Conservation (phyloP, 23 tunicate species). For the Pegea sp. region DNA sequence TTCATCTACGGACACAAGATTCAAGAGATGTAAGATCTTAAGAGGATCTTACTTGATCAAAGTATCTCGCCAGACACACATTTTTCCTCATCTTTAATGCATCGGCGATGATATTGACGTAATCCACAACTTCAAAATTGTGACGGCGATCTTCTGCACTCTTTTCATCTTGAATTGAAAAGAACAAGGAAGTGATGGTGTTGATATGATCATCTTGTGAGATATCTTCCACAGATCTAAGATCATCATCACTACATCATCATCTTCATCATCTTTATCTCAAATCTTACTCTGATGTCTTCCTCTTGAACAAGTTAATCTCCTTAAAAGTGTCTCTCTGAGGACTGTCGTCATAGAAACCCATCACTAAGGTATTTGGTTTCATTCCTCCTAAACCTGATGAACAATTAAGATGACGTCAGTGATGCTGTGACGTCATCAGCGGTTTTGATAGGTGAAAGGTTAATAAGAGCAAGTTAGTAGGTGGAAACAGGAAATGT, state of each 20-base stretch:
- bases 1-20: background rate
- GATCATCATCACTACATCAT: background rate
- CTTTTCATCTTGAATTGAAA: background rate
- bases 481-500: too few species aligned
- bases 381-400: constrained; percentile 99
- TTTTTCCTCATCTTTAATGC: constrained; percentile 67
- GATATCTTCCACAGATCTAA: background rate
- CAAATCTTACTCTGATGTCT: constrained; percentile 3
- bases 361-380: constrained; percentile 87
- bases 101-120: constrained; percentile 54
- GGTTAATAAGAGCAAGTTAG: too few species aligned
- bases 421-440: too few species aligned
- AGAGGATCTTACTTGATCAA: constrained; percentile 27
- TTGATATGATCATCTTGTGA: background rate
- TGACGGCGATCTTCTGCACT: background rate
- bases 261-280: background rate
- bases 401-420: too few species aligned
- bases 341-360: constrained; percentile 57
- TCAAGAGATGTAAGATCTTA: background rate
- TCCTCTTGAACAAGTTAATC: constrained; percentile 20
- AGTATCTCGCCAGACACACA: constrained; percentile 72
- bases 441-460: too few species aligned
- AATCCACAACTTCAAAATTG: constrained; percentile 20
- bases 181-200: background rate
- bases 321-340: constrained; percentile 34